phyloP scores from a whole-genome alignment of 2,888 invertebrate genomes.

The Sialis fuliginosa region DNA sequence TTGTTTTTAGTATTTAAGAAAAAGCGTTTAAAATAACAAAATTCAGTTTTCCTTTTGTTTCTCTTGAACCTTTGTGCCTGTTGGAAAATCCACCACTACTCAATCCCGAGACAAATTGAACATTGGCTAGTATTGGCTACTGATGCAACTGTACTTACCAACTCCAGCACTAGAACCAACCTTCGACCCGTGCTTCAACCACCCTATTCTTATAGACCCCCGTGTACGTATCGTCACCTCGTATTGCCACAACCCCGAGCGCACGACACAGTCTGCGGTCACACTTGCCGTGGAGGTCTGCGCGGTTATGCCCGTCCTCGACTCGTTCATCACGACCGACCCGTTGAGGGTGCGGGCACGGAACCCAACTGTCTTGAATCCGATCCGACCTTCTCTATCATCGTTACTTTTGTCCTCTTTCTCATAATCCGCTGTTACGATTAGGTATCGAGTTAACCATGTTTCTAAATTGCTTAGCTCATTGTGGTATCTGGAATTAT shows the following conservation, averaged over 20 bases:
- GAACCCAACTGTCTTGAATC: constrained; percentile 1
- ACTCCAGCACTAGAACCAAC: not conserved
- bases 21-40: too few species aligned
- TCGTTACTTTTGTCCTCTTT: constrained; percentile 1
- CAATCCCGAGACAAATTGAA: too few species aligned
- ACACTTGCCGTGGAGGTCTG: not conserved
- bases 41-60: too few species aligned
- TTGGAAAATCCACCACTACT: too few species aligned
- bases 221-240: constrained; percentile 1
- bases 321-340: constrained; percentile 2
- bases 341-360: constrained; percentile 2
- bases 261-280: constrained; percentile 1
- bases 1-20: too few species aligned
- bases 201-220: constrained; percentile 2
- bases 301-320: not conserved
- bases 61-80: too few species aligned
- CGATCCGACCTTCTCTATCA: constrained; percentile 1
- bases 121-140: too few species aligned
- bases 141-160: not conserved
- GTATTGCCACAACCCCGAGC: constrained; percentile 1
- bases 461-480: too few species aligned
- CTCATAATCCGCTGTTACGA: not conserved
- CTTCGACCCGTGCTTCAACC: constrained; percentile 1
- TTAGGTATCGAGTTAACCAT: not conserved
- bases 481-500: too few species aligned